Evolutionary conservation across 2,113 vertebrate species (phyloP), one percentile per base, ranked within the genome.

Genomic region (Psilopogon haemacephalus): DNA sequence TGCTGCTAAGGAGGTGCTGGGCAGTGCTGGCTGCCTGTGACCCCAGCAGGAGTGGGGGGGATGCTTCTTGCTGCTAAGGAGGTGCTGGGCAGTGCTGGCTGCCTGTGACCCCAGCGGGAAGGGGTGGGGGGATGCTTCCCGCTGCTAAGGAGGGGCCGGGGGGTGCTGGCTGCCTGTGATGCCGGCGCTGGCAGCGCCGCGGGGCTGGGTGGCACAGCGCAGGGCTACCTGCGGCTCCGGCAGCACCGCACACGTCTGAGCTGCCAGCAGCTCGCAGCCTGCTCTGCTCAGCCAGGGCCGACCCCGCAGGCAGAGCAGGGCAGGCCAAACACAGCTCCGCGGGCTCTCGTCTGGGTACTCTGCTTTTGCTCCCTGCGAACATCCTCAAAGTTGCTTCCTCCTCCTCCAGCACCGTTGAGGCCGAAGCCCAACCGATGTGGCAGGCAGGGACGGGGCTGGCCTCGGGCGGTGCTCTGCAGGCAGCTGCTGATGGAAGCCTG

Each of bases 121-220:
- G n/a, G 42, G 62, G n/a, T n/a, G n/a, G 38, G 75, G 58, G 19
- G 21, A 67, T 72, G 86, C 46, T 54, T 65, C 75, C 71, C 2
- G 0, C 32, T 81, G 89, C 87, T 88, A 75, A 78, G 42, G 21
- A 23, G 74, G 92, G n/a, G 85, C 73, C 81, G 23, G 74, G 74
- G 71, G 84, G 60, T 8, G 0, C 58, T 18, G 65, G 17, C 21
- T 0, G 1, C 2, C 0, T 8, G 23, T 72, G 89, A 80, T n/a
- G n/a, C n/a, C n/a, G n/a, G n/a, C n/a, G n/a, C 83, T 27, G 79
- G 27, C 3, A 0, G 14, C 37, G 35, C 85, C 54, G 8, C 3
- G 8, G 90, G 16, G 38, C 64, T 7, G 73, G 87, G 46, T 84
- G 82, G 58, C 93, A 78, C 20, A 0, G 76, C 5, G 0, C 1